Base-by-base conservation (phyloP, 2,888 invertebrate species). In the Cyclophora albipunctata region DNA sequence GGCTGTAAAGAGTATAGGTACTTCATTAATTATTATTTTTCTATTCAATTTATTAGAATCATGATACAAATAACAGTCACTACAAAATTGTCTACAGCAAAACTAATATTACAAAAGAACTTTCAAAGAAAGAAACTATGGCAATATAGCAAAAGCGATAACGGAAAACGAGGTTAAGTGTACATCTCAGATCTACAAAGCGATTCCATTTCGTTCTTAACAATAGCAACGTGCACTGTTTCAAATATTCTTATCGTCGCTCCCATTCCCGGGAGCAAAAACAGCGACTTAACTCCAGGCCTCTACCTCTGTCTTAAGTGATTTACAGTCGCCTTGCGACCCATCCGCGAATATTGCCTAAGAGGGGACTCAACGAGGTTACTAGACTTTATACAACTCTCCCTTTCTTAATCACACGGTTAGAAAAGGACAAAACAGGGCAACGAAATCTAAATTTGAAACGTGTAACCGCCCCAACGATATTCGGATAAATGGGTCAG, bases 401-500 rank as follows among this genome's bases (percentile, higher is more conserved):
- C 55, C 76, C 81, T 73, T 73, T 70, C 65, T 77, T 66, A 60
- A 51, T 55, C 62, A 54, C 54, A 52, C 54, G 47, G 60, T 47
- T 52, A 66, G 74, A 81, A 63, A 65, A 73, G 70, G 85, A 84
- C 62, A 64, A 64, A 58, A 60, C 58, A 65, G 71, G 68, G 72
- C 64, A 20, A 63, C 63, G 69, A 73, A 78, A 73, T 76, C 71
- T 74, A 69, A 79, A 77, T 79, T 80, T 80, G 76, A 79, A 80
- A 76, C 76, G 73, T 71, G 73, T 65, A 73, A 62, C 65, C 75
- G 73, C 82, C 79, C 77, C 78, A 63, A 71, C 78, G 72, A 78
- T 81, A 83, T 81, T 78, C 78, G 62, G 60, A 76, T 82, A 87
- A 87, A 84, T 87, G 85, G 88, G 88, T 88, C 87, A 87, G 87